Evolutionary conservation across 2,888 invertebrate species (phyloP).

Genomic region (Eristalinus sepulchralis): DNA sequence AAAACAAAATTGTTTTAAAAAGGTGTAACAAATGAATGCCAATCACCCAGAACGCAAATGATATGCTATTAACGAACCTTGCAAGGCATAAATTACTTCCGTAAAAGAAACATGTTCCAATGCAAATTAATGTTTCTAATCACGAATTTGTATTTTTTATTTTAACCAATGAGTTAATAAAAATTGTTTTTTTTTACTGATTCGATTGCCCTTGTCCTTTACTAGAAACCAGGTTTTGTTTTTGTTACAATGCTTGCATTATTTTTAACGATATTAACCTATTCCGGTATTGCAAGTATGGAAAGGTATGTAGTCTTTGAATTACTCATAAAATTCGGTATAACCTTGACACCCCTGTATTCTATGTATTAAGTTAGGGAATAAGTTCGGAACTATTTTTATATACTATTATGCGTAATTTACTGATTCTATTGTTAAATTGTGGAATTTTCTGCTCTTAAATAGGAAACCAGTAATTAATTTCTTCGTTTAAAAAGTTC

Average conservation of each 20-base stretch:
- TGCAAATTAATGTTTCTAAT: neutral
- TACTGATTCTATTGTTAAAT: too few species aligned
- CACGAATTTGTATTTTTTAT: neutral
- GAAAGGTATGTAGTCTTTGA: too few species aligned
- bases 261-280: neutral
- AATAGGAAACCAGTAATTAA: too few species aligned
- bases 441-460: too few species aligned
- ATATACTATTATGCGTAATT: too few species aligned
- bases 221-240: neutral
- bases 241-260: neutral
- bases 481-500: too few species aligned
- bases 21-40: neutral
- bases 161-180: neutral
- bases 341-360: too few species aligned
- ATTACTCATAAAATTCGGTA: too few species aligned
- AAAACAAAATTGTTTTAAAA: neutral
- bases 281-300: too few species aligned
- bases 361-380: too few species aligned
- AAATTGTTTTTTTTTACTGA: neutral
- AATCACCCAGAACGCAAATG: neutral
- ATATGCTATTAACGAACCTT: neutral
- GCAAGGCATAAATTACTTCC: neutral
- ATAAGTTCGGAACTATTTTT: too few species aligned
- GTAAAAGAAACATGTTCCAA: neutral
- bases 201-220: neutral